Conservation (phyloP, 2,888 invertebrate genomes). For the Scelioninae gen. 2 region DNA sequence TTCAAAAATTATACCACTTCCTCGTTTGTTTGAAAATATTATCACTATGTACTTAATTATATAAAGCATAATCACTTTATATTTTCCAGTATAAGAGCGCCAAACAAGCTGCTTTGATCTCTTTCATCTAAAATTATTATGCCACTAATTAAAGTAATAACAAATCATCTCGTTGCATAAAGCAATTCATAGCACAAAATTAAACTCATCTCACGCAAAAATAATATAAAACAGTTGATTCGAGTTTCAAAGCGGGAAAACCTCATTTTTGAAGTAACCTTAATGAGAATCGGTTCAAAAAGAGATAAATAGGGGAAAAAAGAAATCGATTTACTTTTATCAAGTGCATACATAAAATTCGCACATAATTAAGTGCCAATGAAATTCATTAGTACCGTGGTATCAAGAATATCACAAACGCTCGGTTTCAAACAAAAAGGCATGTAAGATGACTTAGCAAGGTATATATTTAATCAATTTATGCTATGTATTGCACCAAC, state of each 20-base stretch:
- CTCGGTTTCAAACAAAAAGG: slow-evolving; percentile 30
- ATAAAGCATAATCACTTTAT: slow-evolving; percentile 22
- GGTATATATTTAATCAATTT: slow-evolving; percentile 51
- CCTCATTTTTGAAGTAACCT: slow-evolving; percentile 20
- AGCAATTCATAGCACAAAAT: slow-evolving; percentile 23
- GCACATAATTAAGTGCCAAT: slow-evolving; percentile 29
- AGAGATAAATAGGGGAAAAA: slow-evolving; percentile 14
- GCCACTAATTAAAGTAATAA: slow-evolving; percentile 40
- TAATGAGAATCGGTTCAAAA: slow-evolving; percentile 13
- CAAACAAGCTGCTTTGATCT: slow-evolving; percentile 47
- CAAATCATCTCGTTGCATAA: slow-evolving; percentile 30
- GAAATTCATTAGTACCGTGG: slow-evolving; percentile 37
- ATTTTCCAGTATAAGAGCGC: slow-evolving; percentile 4
- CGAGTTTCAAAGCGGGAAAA: slow-evolving; percentile 18
- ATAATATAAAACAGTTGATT: slow-evolving; percentile 18
- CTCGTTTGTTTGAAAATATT: slow-evolving; percentile 9
- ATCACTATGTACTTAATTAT: slow-evolving; percentile 29
- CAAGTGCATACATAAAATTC: neutral
- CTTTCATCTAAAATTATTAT: slow-evolving; percentile 48
- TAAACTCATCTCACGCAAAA: slow-evolving; percentile 15
- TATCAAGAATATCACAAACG: slow-evolving; percentile 26
- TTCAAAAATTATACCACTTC: slow-evolving; percentile 16
- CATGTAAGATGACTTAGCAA: slow-evolving; percentile 16
- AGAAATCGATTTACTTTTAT: slow-evolving; percentile 12
- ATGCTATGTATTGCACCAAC: slow-evolving; percentile 44